Evolutionary conservation across 2,797 vertebrate species (phyloP).

Genomic region (Chelon labrosus): DNA sequence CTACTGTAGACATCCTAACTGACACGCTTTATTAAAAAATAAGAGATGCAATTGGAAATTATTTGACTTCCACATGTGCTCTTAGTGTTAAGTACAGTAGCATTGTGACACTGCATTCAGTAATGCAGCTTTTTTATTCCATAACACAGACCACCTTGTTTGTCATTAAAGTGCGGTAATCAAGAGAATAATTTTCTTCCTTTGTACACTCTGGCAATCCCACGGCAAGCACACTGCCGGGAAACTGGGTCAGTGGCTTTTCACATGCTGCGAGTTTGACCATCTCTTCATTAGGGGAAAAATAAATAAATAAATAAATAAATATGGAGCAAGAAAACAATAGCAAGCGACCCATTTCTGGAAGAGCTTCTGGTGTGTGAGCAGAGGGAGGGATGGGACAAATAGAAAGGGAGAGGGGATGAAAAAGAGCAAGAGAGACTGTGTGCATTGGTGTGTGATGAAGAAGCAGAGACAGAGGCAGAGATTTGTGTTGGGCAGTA

Average conservation of each 20-base stretch:
- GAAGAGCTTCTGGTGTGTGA: slow-evolving; percentile 52
- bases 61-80: no score
- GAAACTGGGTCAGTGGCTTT: slow-evolving; percentile 67
- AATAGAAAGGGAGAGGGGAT: slow-evolving; percentile 3
- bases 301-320: slow-evolving; percentile 14
- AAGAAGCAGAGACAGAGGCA: slow-evolving; percentile 12
- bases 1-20: no score
- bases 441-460: slow-evolving; percentile 9
- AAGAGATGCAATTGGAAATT: no score
- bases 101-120: no score
- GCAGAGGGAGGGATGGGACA: slow-evolving; percentile 1
- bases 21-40: no score
- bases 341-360: slow-evolving; percentile 60
- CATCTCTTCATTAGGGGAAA: slow-evolving; percentile 53
- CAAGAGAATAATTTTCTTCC: slow-evolving; percentile 13
- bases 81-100: no score
- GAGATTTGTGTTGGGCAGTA: slow-evolving; percentile 21
- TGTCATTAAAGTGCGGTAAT: slow-evolving; percentile 33
- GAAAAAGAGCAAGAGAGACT: slow-evolving; percentile 2
- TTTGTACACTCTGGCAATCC: not conserved
- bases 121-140: not conserved
- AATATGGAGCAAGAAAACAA: slow-evolving; percentile 43
- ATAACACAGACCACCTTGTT: not conserved
- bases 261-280: slow-evolving; percentile 36
- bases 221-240: slow-evolving; percentile 1